phyloP scores from a whole-genome alignment of 2,888 invertebrate species.

The Drosophila peninsularis region DNA sequence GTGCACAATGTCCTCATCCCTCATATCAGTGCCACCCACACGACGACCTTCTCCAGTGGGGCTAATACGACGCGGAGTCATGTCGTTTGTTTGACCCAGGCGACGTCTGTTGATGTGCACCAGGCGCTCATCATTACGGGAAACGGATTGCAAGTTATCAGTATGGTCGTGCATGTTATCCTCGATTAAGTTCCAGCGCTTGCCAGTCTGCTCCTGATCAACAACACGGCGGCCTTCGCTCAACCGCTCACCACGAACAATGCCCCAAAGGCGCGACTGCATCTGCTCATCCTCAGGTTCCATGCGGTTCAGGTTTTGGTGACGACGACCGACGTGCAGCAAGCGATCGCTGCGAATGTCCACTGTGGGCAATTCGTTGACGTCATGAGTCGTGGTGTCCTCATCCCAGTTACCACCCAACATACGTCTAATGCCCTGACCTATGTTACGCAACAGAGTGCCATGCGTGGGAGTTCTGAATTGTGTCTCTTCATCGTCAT shows the following conservation, averaged over 20 bases:
- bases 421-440: conserved; percentile 18
- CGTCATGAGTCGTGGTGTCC: neutral
- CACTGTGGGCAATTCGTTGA: conserved; percentile 43
- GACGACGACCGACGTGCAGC: conserved; percentile 64
- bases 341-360: conserved; percentile 52
- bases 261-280: conserved; percentile 23
- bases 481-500: conserved; percentile 8
- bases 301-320: conserved; percentile 28
- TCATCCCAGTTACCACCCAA: neutral
- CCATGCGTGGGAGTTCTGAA: neutral
- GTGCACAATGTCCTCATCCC: conserved; percentile 22
- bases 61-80: conserved; percentile 28
- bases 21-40: conserved; percentile 9
- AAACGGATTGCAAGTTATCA: conserved; percentile 40
- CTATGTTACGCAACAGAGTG: conserved; percentile 38
- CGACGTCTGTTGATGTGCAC: conserved; percentile 58
- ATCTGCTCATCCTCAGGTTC: conserved; percentile 26
- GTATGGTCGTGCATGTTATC: neutral
- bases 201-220: neutral
- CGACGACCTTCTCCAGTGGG: conserved; percentile 50
- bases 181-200: neutral
- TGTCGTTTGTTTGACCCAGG: conserved; percentile 26
- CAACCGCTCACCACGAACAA: conserved; percentile 31
- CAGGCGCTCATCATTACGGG: conserved; percentile 60
- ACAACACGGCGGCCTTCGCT: conserved; percentile 28